phyloP scores from a whole-genome alignment of 2,113 vertebrate genomes.

The Tauraco erythrolophus region DNA sequence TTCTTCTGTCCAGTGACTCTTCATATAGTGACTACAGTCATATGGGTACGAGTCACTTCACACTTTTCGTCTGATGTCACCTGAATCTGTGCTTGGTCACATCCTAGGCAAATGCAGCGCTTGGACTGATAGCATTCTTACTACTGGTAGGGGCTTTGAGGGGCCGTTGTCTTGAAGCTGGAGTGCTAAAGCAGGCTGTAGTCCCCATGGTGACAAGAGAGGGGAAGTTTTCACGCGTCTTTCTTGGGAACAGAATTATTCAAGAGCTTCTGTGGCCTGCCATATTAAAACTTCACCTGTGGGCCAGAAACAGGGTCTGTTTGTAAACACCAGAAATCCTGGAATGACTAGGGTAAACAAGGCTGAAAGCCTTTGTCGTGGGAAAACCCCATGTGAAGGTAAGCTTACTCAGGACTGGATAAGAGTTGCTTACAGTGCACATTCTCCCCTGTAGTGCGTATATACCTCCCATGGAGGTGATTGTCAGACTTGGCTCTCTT shows the following conservation, averaged over 20 bases:
- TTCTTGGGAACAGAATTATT: neutral
- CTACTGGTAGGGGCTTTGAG: neutral
- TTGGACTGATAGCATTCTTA: neutral
- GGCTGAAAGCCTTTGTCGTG: neutral
- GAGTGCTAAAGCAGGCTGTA: constrained; percentile 35
- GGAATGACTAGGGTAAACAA: neutral
- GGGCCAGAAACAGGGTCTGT: neutral
- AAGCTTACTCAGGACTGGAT: neutral
- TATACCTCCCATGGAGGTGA: constrained; percentile 47
- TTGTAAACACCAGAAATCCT: neutral
- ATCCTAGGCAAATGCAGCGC: neutral
- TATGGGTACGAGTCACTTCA: neutral
- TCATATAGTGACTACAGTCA: neutral
- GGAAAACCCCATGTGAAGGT: neutral
- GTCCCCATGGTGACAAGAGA: constrained; percentile 41
- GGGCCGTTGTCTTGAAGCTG: neutral
- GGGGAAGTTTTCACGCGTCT: neutral
- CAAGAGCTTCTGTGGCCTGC: neutral
- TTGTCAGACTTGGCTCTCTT: neutral
- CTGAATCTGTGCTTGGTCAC: neutral
- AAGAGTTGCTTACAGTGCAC: neutral
- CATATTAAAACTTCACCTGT: neutral
- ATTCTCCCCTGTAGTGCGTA: neutral
- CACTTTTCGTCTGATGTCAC: neutral
- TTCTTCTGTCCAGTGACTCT: neutral